Percentiles rank a stretch among this genome's conserved stretches.
phyloP scores from a whole-genome alignment of 2,888 invertebrate genomes.

The Hemicrepidius hirtus region DNA sequence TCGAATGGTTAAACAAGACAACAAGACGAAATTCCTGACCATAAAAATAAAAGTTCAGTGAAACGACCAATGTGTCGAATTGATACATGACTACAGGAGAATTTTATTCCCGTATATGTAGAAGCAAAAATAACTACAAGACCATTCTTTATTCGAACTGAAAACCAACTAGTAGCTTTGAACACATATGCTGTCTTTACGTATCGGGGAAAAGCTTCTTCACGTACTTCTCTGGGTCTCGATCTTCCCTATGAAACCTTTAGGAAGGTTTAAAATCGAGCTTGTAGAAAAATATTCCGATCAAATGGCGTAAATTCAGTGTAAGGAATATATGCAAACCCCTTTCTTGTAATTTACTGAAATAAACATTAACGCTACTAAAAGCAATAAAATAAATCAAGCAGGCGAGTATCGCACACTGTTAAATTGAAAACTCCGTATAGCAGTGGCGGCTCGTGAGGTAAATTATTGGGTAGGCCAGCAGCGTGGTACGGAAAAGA shows the following conservation, averaged over 20 bases:
- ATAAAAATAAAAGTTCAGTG: slow-evolving; percentile 31
- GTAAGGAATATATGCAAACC: slow-evolving; percentile 70
- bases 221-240: slow-evolving; percentile 39
- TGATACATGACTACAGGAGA: slow-evolving; percentile 54
- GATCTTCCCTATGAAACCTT: slow-evolving; percentile 32
- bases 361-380: slow-evolving; percentile 77
- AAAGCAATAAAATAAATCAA: slow-evolving; percentile 77
- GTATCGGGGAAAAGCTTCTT: slow-evolving; percentile 26
- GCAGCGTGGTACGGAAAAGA: too few relatives aligned
- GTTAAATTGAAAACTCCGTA: slow-evolving; percentile 62
- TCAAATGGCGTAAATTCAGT: slow-evolving; percentile 54
- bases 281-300: slow-evolving; percentile 44
- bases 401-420: slow-evolving; percentile 67
- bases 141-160: slow-evolving; percentile 55
- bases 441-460: too few relatives aligned
- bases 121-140: slow-evolving; percentile 54
- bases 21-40: slow-evolving; percentile 19
- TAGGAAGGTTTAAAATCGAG: slow-evolving; percentile 5
- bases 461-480: too few relatives aligned
- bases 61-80: slow-evolving; percentile 53
- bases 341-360: slow-evolving; percentile 77
- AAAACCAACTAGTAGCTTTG: slow-evolving; percentile 55
- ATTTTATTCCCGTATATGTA: slow-evolving; percentile 55
- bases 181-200: slow-evolving; percentile 54
- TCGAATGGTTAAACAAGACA: slow-evolving; percentile 7